Base-by-base conservation (phyloP, 2,888 invertebrate genomes). In the Microctonus brassicae region DNA sequence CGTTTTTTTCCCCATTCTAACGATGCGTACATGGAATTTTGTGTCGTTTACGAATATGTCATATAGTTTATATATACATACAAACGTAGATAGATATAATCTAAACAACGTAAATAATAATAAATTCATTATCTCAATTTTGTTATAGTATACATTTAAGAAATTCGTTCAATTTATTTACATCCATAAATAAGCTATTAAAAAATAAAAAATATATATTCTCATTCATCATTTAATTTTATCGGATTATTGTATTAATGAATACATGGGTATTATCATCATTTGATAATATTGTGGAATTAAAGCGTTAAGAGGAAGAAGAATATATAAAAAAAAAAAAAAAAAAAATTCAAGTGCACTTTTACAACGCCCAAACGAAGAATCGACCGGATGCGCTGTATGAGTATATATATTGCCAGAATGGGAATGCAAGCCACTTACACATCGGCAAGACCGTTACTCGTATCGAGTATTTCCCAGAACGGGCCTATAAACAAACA, bases 401-500 rank as follows among this genome's bases (percentile, higher is more conserved):
- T 33, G 58, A n/a, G n/a, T n/a, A n/a, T n/a, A 84, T n/a, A n/a
- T n/a, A 84, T 78, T 76, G 80, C 80, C 81, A 80, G 83, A 85
- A 82, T 84, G 83, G 83, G 83, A 86, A 85, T 85, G 83, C 81
- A 73, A 82, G 76, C 73, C 76, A 80, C 80, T 79, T 74, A 70
- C 79, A 81, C 82, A 83, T 85, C 85, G 85, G 78, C 74, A 70
- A 81, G 82, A 83, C 85, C 85, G 85, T 85, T 85, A 85, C 82
- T 81, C n/a, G n/a, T 80, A 77, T 80, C 82, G 75, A 70, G 82
- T 82, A 83, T 84, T 84, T 85, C 85, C 82, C 82, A 84, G 85
- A 86, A 85, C 81, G 81, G 82, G 80, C 81, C 83, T 84, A 84
- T 85, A 85, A 86, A 86, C 86, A 84, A 85, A 84, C 84, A 84